A percentile compares a stretch with the other conserved stretches of the same genome.
Conservation (phyloP, 2,888 invertebrate genomes). For the Trichacis sp. region DNA sequence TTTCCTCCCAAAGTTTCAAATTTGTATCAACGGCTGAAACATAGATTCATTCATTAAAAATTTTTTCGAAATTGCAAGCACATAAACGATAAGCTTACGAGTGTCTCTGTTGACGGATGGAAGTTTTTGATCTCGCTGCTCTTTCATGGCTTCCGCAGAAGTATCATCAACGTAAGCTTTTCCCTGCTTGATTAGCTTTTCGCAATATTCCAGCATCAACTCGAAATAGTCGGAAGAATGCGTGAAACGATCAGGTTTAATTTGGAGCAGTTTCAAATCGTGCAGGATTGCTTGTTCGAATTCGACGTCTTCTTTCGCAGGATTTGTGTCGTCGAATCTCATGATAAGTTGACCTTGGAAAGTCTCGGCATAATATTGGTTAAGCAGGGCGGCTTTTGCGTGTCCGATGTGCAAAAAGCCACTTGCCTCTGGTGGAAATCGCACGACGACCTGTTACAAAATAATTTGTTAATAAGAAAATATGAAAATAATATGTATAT, state of each 20-base stretch:
- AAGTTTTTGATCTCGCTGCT: constrained; percentile 88
- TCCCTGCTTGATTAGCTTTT: constrained; percentile 86
- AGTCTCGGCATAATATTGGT: constrained; percentile 94
- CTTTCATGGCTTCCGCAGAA: constrained; percentile 93
- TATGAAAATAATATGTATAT: no score
- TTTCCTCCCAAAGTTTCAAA: constrained; percentile 91
- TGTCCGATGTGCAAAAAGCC: constrained; percentile 98
- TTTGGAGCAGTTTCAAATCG: constrained; percentile 90
- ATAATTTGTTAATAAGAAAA: no score
- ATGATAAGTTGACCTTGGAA: constrained; percentile 96
- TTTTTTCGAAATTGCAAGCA: no score
- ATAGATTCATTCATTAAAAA: no score
- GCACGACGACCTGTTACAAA: constrained; percentile 87
- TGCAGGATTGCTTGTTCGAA: constrained; percentile 97
- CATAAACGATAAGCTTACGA: no score
- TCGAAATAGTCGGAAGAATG: constrained; percentile 99
- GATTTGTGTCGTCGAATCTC: constrained; percentile 99
- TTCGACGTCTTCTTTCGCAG: constrained; percentile 96
- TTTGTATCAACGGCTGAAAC: constrained; percentile 84
- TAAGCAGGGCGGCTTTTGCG: constrained; percentile 97
- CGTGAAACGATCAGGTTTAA: constrained; percentile 92
- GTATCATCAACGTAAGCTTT: constrained; percentile 98
- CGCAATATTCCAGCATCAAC: constrained; percentile 87
- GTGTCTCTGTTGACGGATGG: constrained; percentile 89
- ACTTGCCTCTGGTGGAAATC: constrained; percentile 99